phyloP scores from a whole-genome alignment of 2,888 invertebrate species.

The Cryptocephalus moraei region DNA sequence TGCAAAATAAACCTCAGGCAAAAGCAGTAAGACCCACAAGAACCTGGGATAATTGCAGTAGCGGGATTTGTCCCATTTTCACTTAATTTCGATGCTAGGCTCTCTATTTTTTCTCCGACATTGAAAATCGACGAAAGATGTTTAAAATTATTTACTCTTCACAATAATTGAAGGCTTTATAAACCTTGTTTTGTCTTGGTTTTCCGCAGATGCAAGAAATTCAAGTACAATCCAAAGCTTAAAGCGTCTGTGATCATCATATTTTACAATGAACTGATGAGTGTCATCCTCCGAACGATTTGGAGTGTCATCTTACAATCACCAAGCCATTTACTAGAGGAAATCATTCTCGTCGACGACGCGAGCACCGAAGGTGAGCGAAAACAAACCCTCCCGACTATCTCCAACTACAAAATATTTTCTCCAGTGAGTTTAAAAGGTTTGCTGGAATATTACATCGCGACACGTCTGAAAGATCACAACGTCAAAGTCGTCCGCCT shows the following conservation, averaged over 20 bases:
- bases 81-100: no score
- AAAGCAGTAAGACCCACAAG: no score
- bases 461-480: slow-evolving; percentile 56
- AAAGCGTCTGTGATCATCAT: slow-evolving; percentile 60
- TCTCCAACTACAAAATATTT: not conserved
- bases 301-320: slow-evolving; percentile 79
- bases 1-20: no score
- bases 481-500: slow-evolving; percentile 65
- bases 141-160: no score
- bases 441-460: slow-evolving; percentile 70
- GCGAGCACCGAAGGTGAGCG: slow-evolving; percentile 62
- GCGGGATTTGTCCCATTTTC: no score
- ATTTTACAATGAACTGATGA: slow-evolving; percentile 69
- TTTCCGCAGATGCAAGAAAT: slow-evolving; percentile 45
- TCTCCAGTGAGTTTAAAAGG: slow-evolving; percentile 55
- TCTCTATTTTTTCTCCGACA: no score
- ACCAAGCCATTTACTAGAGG: slow-evolving; percentile 63
- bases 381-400: not conserved
- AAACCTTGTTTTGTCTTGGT: slow-evolving; percentile 3
- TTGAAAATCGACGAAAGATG: no score
- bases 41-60: no score
- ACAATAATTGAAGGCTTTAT: no score
- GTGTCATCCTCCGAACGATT: slow-evolving; percentile 68
- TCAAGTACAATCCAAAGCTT: slow-evolving; percentile 55
- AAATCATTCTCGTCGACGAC: slow-evolving; percentile 93